Base-by-base conservation (phyloP, 2,113 vertebrate genomes). In the Elanoides forficatus region DNA sequence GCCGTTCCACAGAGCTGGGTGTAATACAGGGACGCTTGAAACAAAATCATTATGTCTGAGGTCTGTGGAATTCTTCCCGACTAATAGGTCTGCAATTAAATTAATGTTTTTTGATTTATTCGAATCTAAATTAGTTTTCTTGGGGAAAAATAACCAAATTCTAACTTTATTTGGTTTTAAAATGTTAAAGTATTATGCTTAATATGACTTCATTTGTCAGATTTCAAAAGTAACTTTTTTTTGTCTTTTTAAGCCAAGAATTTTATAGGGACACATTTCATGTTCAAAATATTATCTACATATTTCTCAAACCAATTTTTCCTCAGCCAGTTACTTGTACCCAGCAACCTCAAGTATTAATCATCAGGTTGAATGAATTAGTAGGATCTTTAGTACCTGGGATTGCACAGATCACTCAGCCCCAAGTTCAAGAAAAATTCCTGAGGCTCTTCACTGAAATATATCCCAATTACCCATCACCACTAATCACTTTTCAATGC, bases 281-380 rank as follows among this genome's bases (percentile, higher is more conserved):
- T 5, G 5, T 30, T 30, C 18, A 34, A 43, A 65, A 19, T 3
- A 10, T 34, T 25, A 52, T 3, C 67, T 36, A 20, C 3, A 0
- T 30, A 2, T 5, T 38, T 42, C 47, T 81, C 55, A 47, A 43
- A 13, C 2, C 3, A 5, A 2, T 38, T 65, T 80, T 68, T 13
- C 23, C 62, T 63, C 40, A 55, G 34, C 3, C 65, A 20, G 43
- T 3, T 38, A 21, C 65, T 13, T 2, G 9, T 10, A n/a, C 32
- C 3, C 55, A 45, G n/a, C 65, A 67, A 6, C 20, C 6, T 26
- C 5, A 16, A 38, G 26, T 0, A 36, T 16, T 47, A 19, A 45
- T 7, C 7, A 11, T 15, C 30, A 20, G 29, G n/a, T 0, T 14
- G 21, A 36, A 22, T 1, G 10, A 55, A 3, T 15, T 4, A 14